Conservation (phyloP, 1,140 invertebrate species). For the Papilio machaon region DNA sequence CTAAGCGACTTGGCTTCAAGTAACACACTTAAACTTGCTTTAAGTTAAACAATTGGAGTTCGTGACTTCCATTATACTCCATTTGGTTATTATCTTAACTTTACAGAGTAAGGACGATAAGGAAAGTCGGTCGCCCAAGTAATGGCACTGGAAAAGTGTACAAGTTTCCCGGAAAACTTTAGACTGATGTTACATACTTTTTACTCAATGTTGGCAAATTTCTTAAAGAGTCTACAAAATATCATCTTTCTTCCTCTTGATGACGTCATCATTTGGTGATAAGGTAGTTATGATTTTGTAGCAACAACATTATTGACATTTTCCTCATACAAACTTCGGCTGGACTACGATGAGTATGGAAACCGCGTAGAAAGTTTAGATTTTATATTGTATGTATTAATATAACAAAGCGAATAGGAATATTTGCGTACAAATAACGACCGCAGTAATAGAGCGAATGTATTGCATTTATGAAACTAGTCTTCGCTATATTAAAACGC, state of each 20-base stretch:
- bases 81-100: slow-evolving; percentile 28
- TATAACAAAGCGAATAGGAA: slow-evolving; percentile 7
- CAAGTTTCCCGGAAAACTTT: background rate
- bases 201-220: background rate
- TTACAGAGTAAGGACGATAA: slow-evolving; percentile 20
- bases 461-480: slow-evolving; percentile 8
- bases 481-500: slow-evolving; percentile 14
- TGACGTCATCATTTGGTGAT: background rate
- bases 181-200: background rate
- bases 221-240: background rate
- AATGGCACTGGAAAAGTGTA: background rate
- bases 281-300: background rate
- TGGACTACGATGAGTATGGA: background rate
- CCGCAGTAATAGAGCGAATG: slow-evolving; percentile 1
- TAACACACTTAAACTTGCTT: slow-evolving; percentile 13
- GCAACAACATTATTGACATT: background rate
- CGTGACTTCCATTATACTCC: slow-evolving; percentile 12
- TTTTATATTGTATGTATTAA: background rate
- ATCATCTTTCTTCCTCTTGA: background rate
- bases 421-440: slow-evolving; percentile 17
- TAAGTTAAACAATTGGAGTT: slow-evolving; percentile 19
- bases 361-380: background rate
- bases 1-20: background rate
- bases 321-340: background rate
- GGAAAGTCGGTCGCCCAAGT: slow-evolving; percentile 20